phyloP scores from a whole-genome alignment of 2,888 invertebrate genomes.

The Gisinianus flammeolus region DNA sequence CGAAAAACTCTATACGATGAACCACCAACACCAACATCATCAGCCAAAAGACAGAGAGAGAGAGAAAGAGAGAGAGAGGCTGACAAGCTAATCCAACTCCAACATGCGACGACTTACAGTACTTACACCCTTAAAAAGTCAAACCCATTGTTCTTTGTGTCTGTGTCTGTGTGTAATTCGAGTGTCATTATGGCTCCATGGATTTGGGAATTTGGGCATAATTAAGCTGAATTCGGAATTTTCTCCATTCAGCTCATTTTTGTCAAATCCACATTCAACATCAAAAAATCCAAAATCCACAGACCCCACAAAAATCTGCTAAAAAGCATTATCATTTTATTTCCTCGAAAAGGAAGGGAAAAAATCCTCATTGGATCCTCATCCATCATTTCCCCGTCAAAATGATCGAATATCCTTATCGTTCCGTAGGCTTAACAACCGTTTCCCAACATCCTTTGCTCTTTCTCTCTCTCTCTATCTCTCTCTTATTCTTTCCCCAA shows the following conservation, averaged over 20 bases:
- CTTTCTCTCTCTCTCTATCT: neutral
- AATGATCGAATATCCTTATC: slow-evolving; percentile 25
- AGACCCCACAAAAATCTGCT: no score
- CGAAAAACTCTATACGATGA: neutral
- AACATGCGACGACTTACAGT: neutral
- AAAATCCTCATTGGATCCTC: slow-evolving; percentile 18
- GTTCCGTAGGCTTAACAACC: slow-evolving; percentile 11
- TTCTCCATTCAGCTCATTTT: slow-evolving; percentile 7
- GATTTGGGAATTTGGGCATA: slow-evolving; percentile 20
- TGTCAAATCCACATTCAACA: slow-evolving; percentile 11
- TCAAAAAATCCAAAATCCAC: no score
- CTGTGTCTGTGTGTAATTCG: slow-evolving; percentile 10
- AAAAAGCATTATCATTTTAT: slow-evolving; percentile 28
- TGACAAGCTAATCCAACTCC: slow-evolving; percentile 10
- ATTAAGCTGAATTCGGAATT: slow-evolving; percentile 39
- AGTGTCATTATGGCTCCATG: slow-evolving; percentile 26
- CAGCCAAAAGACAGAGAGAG: neutral
- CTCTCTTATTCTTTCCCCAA: neutral
- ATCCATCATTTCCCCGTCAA: slow-evolving; percentile 38
- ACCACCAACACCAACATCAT: neutral
- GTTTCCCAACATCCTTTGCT: neutral
- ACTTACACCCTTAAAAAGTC: slow-evolving; percentile 23
- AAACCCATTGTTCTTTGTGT: neutral
- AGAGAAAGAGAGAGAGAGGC: slow-evolving; percentile 4
- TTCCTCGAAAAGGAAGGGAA: no score